Conservation (phyloP, 2,888 invertebrate species). For the Cantharis rufa region DNA sequence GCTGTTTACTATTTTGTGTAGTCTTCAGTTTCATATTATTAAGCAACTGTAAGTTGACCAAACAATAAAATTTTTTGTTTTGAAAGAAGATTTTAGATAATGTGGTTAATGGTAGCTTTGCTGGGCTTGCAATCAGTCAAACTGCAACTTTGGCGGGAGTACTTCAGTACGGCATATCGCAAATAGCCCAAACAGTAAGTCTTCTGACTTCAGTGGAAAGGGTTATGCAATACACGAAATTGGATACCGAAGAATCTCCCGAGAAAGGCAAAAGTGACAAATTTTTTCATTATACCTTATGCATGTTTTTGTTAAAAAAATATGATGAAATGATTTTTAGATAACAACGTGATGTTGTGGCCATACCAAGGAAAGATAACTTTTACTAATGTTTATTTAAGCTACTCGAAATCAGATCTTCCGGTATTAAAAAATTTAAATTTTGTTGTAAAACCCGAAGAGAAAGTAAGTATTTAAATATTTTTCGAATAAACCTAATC, state of each 20-base stretch:
- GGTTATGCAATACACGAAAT: slow-evolving; percentile 72
- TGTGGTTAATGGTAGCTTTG: slow-evolving; percentile 59
- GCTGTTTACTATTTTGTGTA: slow-evolving; percentile 63
- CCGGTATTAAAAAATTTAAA: slow-evolving; percentile 72
- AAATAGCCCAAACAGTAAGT: slow-evolving; percentile 72
- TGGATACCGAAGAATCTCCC: slow-evolving; percentile 66
- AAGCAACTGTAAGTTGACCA: slow-evolving; percentile 55
- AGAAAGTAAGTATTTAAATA: slow-evolving; percentile 59
- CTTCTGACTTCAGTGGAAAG: slow-evolving; percentile 79
- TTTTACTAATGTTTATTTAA: slow-evolving; percentile 65
- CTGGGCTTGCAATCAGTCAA: slow-evolving; percentile 71
- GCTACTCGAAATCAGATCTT: slow-evolving; percentile 64
- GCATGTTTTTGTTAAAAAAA: too few species aligned
- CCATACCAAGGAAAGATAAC: slow-evolving; percentile 63
- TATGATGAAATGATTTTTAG: too few species aligned
- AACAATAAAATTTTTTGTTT: neutral
- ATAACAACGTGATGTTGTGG: slow-evolving; percentile 50
- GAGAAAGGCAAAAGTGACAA: slow-evolving; percentile 42
- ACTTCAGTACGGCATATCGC: slow-evolving; percentile 77
- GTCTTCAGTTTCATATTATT: slow-evolving; percentile 65
- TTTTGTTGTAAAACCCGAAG: slow-evolving; percentile 64
- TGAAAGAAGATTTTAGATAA: slow-evolving; percentile 17
- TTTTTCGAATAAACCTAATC: neutral
- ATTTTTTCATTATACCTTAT: too few species aligned
- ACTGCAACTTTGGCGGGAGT: slow-evolving; percentile 73